Base-by-base conservation (phyloP, 1,140 invertebrate species). In the Lerema accius region DNA sequence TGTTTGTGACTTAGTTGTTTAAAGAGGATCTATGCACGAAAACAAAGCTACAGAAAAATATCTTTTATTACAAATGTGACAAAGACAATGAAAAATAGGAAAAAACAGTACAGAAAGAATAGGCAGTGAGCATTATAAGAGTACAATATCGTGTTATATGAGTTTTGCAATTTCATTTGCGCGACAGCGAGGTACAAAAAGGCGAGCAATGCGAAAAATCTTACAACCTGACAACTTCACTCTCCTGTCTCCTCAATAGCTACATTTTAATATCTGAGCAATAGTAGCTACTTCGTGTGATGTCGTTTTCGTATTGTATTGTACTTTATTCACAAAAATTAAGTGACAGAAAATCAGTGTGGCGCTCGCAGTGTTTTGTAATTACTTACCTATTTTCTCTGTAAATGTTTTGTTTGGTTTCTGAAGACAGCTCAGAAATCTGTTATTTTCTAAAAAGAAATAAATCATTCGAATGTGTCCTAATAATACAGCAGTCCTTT, bases 221-320 rank as follows among this genome's bases (percentile, higher is more conserved):
- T 23, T 26, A 26, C 32, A 11, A 42, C 37, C 37, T 55, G 50
- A 26, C 51, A 55, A 40, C 11, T 10, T 55, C 16, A 37, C 35
- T 37, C 35, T 13, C 19, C 5, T 14, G 6, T n/a, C 19, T 28
- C 17, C 39, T 19, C 19, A 23, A 55, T 14, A 23, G 39, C 26
- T 43, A 43, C 39, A 43, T 43, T 55, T 23, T 56, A 56, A 56
- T 56, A 32, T 45, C 40, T 56, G 40, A 32, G 53, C 40, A 45
- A 45, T 37, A 37, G 28, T 32, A 32, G 4, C n/a, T 37, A 32
- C 28, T 32, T 4, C n/a, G 35, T 37, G n/a, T 37, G 35, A 37
- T 11, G 4, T 37, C 4, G 35, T 37, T 37, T n/a, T 11, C n/a
- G 11, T 37, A 37, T 37, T 37, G 35, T 32, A 7, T 32, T 32